Base-by-base conservation (phyloP, 1,140 invertebrate species). In the Bilobella aurantiaca region DNA sequence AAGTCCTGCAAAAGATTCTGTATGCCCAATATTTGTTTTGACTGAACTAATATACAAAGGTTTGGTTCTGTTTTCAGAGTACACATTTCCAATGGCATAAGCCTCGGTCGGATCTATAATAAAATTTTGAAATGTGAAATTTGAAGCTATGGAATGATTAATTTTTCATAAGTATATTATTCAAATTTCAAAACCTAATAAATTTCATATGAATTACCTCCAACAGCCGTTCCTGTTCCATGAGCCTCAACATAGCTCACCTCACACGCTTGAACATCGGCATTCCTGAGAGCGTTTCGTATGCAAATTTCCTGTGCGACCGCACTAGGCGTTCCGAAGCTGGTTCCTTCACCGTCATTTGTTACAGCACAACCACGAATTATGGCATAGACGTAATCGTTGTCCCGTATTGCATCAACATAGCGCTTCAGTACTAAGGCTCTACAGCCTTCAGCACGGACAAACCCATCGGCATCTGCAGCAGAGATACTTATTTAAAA, bases 221-320 rank as follows among this genome's bases (percentile, higher is more conserved):
- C 34, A 1, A 65, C 79, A 73, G 81, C 79, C 0, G 83, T 84
- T n/a, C 83, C 83, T 28, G 83, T 84, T 23, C 83, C 82, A 74
- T 84, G 83, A 59, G 81, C 79, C 71, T 84, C 83, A 32, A 85
- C 78, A 73, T 82, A 84, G 3, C 73, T 72, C 27, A 83, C 79
- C 23, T 74, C 64, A 32, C 71, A 69, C 12, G 82, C 81, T 67
- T 80, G 74, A 25, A 84, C 66, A 47, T 76, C 75, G 28, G 79
- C 77, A 64, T 84, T 81, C 23, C 65, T 70, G 64, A 83, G 83
- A 3, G 81, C 77, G 67, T 80, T 79, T 58, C 76, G 68, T n/a
- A 84, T 69, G 18, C 84, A 71, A 28, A 73, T 66, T 46, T 79
- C 79, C 73, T 83, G 82, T 30, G 42, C 47, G 0, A 42, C 28